Conservation (phyloP, 2,113 vertebrate species). For the Saimiri boliviensis region DNA sequence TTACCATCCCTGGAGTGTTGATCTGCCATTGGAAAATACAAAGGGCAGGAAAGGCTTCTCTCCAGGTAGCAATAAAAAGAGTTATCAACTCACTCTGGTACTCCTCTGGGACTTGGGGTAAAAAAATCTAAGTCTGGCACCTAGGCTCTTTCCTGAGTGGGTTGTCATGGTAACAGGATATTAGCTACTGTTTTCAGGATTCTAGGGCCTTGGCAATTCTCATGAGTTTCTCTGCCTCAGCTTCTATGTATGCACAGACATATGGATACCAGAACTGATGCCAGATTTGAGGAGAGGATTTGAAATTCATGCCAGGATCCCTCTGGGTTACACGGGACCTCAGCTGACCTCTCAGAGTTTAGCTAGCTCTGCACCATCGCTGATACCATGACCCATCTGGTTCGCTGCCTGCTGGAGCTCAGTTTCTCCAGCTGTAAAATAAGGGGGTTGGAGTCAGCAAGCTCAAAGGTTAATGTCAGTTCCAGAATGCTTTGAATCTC, state of each 20-base stretch:
- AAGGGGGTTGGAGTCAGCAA: background rate
- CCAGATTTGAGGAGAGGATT: slow-evolving; percentile 48
- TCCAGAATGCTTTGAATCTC: background rate
- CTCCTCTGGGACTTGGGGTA: slow-evolving; percentile 46
- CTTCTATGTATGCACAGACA: slow-evolving; percentile 75
- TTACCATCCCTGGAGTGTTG: background rate
- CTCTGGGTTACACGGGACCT: slow-evolving; percentile 68
- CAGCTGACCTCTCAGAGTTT: slow-evolving; percentile 61
- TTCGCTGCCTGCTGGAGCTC: background rate
- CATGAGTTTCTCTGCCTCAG: slow-evolving; percentile 63
- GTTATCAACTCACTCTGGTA: slow-evolving; percentile 64
- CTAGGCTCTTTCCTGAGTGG: slow-evolving; percentile 58
- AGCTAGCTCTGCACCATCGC: background rate
- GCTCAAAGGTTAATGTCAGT: slow-evolving; percentile 32
- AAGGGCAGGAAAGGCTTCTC: background rate
- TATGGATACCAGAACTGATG: slow-evolving; percentile 69
- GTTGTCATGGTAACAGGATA: slow-evolving; percentile 73
- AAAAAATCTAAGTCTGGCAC: slow-evolving; percentile 73
- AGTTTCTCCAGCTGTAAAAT: slow-evolving; percentile 23
- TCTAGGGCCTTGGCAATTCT: slow-evolving; percentile 71
- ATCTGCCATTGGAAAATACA: background rate
- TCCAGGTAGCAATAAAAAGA: slow-evolving; percentile 71
- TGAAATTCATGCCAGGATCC: slow-evolving; percentile 65
- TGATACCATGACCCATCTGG: slow-evolving; percentile 53
- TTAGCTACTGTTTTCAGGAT: slow-evolving; percentile 74